Base-by-base conservation (phyloP, 92 coral and sea anemone genomes). In the Phymanthus crucifer region DNA sequence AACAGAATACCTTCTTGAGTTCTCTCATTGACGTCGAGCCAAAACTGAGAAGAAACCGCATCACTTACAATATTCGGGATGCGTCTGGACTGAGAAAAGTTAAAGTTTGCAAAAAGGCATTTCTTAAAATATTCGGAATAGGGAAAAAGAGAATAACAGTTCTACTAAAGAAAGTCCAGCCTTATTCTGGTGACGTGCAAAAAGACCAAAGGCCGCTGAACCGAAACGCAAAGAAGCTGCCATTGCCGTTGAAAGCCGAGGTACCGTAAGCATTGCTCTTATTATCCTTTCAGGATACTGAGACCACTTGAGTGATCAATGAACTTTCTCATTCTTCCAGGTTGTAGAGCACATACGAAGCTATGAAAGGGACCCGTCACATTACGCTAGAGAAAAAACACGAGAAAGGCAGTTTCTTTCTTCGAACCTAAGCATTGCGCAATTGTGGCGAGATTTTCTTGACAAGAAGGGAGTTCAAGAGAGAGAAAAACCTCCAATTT, bases 11-110 rank as follows among this genome's bases (percentile, higher is more conserved):
- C 36, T 72, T 71, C 45, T 75, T 84, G 16, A 72, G 46, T 50
- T 84, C 88, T 27, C 88, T 84, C 23, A 84, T 84, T 31, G 84
- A 84, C 50, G 69, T 84, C 66, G 50, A 68, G n/a, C 71, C 61
- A n/a, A n/a, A n/a, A n/a, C n/a, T n/a, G n/a, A n/a, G n/a, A n/a
- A n/a, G n/a, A n/a, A n/a, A n/a, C n/a, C n/a, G n/a, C n/a, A n/a
- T n/a, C n/a, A n/a, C n/a, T n/a, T n/a, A n/a, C n/a, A n/a, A n/a
- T n/a, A n/a, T n/a, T n/a, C n/a, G n/a, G n/a, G n/a, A n/a, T n/a
- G n/a, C n/a, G n/a, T n/a, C n/a, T n/a, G n/a, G n/a, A n/a, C n/a
- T n/a, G n/a, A n/a, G n/a, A n/a, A n/a, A n/a, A n/a, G n/a, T n/a
- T n/a, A n/a, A n/a, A n/a, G n/a, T n/a, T n/a, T n/a, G n/a, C n/a